phyloP scores from a whole-genome alignment of 2,888 invertebrate species.

The Junonia oenone region DNA sequence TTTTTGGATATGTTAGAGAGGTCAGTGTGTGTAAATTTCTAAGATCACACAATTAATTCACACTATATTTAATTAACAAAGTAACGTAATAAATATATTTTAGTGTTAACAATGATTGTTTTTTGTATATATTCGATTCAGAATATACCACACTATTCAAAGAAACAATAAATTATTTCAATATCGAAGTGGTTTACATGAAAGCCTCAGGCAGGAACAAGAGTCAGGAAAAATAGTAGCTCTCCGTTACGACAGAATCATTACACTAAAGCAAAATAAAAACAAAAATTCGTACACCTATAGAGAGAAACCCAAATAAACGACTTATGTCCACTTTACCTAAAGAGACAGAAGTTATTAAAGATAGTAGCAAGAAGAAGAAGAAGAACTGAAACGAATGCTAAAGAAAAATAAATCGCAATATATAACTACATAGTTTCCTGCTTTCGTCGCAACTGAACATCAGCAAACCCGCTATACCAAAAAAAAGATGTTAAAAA shows the following conservation, averaged over 20 bases:
- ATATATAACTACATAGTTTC: conserved; percentile 19
- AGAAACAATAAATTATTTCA: too few relatives aligned
- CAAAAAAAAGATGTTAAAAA: too few relatives aligned
- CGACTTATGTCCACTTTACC: conserved; percentile 19
- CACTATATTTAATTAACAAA: too few relatives aligned
- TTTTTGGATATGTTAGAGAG: too few relatives aligned
- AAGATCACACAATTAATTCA: too few relatives aligned
- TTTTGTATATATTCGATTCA: too few relatives aligned
- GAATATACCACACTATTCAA: too few relatives aligned
- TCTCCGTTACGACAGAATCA: conserved; percentile 28
- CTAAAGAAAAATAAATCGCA: conserved; percentile 21
- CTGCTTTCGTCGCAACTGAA: conserved; percentile 7
- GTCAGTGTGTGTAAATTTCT: too few relatives aligned
- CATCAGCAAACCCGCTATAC: too few relatives aligned
- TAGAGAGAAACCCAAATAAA: neutral
- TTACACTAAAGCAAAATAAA: conserved; percentile 14
- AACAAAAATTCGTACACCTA: neutral
- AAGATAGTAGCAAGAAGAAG: neutral
- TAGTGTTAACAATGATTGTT: too few relatives aligned
- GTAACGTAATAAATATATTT: too few relatives aligned
- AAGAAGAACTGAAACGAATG: neutral
- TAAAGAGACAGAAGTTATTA: conserved; percentile 1
- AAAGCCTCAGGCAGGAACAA: conserved; percentile 23
- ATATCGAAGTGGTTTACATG: conserved; percentile 30
- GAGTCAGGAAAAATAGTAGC: conserved; percentile 26